phyloP scores from a whole-genome alignment of 2,888 invertebrate species.

The Caenorhabditis afra region DNA sequence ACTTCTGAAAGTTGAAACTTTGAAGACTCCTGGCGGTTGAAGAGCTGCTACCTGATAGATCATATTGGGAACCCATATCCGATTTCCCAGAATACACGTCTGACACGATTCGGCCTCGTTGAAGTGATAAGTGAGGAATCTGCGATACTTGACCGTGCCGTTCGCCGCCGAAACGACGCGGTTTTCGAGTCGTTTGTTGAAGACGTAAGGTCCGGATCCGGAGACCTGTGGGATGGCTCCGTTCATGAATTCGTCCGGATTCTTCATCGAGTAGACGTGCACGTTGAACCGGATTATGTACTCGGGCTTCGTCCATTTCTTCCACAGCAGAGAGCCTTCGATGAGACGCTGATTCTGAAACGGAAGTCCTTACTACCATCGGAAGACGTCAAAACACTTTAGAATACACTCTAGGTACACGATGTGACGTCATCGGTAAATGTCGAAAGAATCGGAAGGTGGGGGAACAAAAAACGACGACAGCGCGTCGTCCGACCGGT shows the following conservation, averaged over 20 bases:
- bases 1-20: slow-evolving; percentile 68
- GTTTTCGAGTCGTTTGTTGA: slow-evolving; percentile 76
- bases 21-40: too few relatives aligned
- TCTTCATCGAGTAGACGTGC: slow-evolving; percentile 78
- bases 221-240: slow-evolving; percentile 75
- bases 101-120: slow-evolving; percentile 76
- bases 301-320: slow-evolving; percentile 77
- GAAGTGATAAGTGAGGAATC: slow-evolving; percentile 69
- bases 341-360: slow-evolving; percentile 72
- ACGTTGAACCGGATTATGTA: slow-evolving; percentile 75
- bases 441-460: not conserved
- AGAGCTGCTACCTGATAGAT: slow-evolving; percentile 77
- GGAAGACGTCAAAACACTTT: too few relatives aligned
- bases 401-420: slow-evolving; percentile 1
- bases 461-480: slow-evolving; percentile 13
- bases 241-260: slow-evolving; percentile 79
- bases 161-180: slow-evolving; percentile 73
- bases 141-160: slow-evolving; percentile 74
- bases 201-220: slow-evolving; percentile 79
- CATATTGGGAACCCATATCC: slow-evolving; percentile 77
- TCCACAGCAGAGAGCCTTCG: slow-evolving; percentile 70
- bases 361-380: not conserved
- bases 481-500: too few relatives aligned
- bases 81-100: slow-evolving; percentile 77
- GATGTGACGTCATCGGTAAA: slow-evolving; percentile 1